Base-by-base conservation (phyloP, 1,140 invertebrate genomes). In the Aphidius ervi region DNA sequence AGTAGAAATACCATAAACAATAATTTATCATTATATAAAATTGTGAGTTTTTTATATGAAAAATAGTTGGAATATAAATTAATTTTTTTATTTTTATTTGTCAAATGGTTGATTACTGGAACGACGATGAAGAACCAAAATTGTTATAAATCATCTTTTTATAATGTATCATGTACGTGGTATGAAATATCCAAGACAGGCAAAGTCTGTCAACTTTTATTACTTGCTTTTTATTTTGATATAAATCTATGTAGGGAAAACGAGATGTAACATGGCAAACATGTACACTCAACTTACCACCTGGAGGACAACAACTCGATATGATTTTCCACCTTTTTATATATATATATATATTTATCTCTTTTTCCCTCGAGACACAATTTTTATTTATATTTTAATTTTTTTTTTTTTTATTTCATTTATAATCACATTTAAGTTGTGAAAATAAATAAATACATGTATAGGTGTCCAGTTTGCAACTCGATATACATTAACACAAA, bases 161-260 rank as follows among this genome's bases (percentile, higher is more conserved):
- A 61, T 60, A 60, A 16, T 16, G 39, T 54, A 50, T 46, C 47
- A 64, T 59, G 62, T 64, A 62, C 56, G 53, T 54, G 63, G 57
- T 60, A 67, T 64, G 60, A 23, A 41, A 55, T 55, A n/a, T 45
- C 55, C 63, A 41, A 63, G 58, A 50, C 39, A 48, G 46, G n/a
- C 48, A 43, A 58, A 37, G 45, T 58, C 55, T 46, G 37, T 37
- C 23, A 31, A 31, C 23, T 31, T 31, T 31, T 31, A 31, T 31
- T 31, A 31, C 23, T 31, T 31, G 23, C 23, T 31, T 31, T 16
- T 31, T 31, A 31, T 2, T 53, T 40, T 52, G 45, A 41, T 42
- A 46, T 49, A 50, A 9, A 66, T 67, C 65, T 67, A 67, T 67
- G 53, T 67, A 67, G 57, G 65, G 65, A 58, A 50, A 62, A 59